Base-by-base conservation (phyloP, 2,797 vertebrate genomes). In the Hippopotamyrus pictus region DNA sequence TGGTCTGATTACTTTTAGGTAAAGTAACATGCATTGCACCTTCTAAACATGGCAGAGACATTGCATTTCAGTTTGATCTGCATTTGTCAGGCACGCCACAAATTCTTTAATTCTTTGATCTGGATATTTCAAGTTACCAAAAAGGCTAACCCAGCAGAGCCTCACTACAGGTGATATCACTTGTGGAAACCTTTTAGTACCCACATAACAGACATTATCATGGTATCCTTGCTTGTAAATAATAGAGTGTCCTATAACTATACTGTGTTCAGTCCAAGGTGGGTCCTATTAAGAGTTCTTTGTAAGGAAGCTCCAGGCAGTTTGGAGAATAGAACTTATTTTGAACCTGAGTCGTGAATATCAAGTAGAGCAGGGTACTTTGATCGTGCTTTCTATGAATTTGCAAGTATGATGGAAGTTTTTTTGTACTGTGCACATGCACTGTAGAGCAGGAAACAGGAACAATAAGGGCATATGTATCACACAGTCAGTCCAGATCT, bases 291-390 rank as follows among this genome's bases (percentile, higher is more conserved):
- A 57, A 25, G 59, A 12, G 22, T 29, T 50, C 54, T 54, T 88
- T 57, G 48, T 41, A 88, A 37, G n/a, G 25, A 9, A 9, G 25
- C 29, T 88, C 88, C 88, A 82, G 19, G 25, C 29, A 41, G 88
- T 54, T 79, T 88, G 50, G 88, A 50, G 50, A 33, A 29, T 82
- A 65, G 69, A 76, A 41, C 69, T 54, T 76, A 54, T 88, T 88
- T 51, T 88, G 65, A 76, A 76, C 29, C 51, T 48, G 14, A 76
- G 69, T 73, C 0, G 9, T 82, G 88, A 82, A 76, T 37, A 22
- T 46, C 69, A 53, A 48, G 57, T 25, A 69, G 11, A 51, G 14
- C 9, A 44, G 62, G 48, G 8, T 17, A 88, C 87, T 73, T 87
- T 62, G 54, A 46, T 84, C 41, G 14, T 84, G 82, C 41, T 29